Base-by-base conservation (phyloP, 92 coral and sea anemone genomes). In the Epizoanthus scotinus region DNA sequence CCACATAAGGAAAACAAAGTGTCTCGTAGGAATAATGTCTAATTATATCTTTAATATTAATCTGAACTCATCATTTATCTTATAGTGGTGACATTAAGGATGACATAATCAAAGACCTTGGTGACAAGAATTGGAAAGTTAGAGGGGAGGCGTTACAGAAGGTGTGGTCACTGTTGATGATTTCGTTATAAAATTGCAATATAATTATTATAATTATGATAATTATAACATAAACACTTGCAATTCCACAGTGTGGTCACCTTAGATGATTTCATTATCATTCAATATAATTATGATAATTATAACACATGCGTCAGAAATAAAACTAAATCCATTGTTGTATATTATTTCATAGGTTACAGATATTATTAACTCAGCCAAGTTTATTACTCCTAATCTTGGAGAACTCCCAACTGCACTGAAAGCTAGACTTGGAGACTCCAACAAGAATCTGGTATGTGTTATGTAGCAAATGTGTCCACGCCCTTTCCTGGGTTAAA, bases 41-140 rank as follows among this genome's bases (percentile, higher is more conserved):
- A 62, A 14, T 0, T 28, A 22, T 10, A 62, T 22, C 15, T 44
- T 15, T 3, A 3, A 34, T 5, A 9, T 44, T 7, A 5, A 31
- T 18, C 73, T 20, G 40, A 6, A 58, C 49, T 60, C 67, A 40
- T 52, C 42, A 36, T 77, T 40, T 57, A 28, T 29, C 25, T 81
- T 89, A 6, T 71, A 94, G 98, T 86, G 91, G 70, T 15, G 89
- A 91, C 63, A 93, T 95, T 24, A 95, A 87, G 58, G 87, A 94
- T 17, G 95, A 91, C 5, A 84, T 95, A 12, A 93, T 93, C 67
- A 88, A 73, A 52, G 94, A 94, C 82, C 89, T 95, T 34, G 91
- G 94, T 27, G 99, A 95, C 79, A 95, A 95, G 85, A 95, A 95
- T 54, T 95, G 99, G 99, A 94, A 95, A 73, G 93, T 91, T 17